Conservation (phyloP, 2,888 invertebrate species). For the Amphipoea oculea region DNA sequence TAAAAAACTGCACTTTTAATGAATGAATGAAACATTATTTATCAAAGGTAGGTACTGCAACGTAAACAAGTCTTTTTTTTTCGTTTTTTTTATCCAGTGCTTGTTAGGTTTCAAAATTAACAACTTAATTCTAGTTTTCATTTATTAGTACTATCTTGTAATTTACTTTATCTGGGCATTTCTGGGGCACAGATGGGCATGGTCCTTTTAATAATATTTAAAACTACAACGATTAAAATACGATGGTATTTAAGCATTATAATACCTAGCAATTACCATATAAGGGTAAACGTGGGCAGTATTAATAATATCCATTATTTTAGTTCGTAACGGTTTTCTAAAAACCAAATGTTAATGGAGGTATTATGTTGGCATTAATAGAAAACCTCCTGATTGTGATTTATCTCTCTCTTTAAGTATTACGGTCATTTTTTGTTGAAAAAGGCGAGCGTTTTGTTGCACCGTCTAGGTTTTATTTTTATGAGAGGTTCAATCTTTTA, state of each 20-base stretch:
- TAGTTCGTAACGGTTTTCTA: constrained; percentile 55
- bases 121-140: too few species aligned
- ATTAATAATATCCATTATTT: constrained; percentile 61
- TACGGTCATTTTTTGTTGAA: constrained; percentile 56
- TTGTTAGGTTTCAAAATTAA: too few species aligned
- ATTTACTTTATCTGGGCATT: too few species aligned
- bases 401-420: constrained; percentile 51
- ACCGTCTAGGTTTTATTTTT: constrained; percentile 23
- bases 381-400: constrained; percentile 63
- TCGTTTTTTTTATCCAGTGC: too few species aligned
- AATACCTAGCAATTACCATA: constrained; percentile 26
- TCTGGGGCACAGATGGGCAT: too few species aligned
- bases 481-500: constrained; percentile 12
- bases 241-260: constrained; percentile 13
- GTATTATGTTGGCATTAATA: constrained; percentile 58
- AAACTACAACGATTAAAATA: constrained; percentile 33
- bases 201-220: constrained; percentile 1
- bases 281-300: constrained; percentile 54
- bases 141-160: too few species aligned
- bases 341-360: constrained; percentile 57
- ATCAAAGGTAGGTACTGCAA: too few species aligned
- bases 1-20: too few species aligned
- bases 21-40: too few species aligned
- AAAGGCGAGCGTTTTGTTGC: constrained; percentile 28
- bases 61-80: too few species aligned